A percentile compares a stretch with the other conserved stretches of the same genome.
These are phyloP conservation scores for Ceratoteleas bidentatus DNA, from an alignment of 1,140 invertebrate species.

Conservation along the genomic window DNA sequence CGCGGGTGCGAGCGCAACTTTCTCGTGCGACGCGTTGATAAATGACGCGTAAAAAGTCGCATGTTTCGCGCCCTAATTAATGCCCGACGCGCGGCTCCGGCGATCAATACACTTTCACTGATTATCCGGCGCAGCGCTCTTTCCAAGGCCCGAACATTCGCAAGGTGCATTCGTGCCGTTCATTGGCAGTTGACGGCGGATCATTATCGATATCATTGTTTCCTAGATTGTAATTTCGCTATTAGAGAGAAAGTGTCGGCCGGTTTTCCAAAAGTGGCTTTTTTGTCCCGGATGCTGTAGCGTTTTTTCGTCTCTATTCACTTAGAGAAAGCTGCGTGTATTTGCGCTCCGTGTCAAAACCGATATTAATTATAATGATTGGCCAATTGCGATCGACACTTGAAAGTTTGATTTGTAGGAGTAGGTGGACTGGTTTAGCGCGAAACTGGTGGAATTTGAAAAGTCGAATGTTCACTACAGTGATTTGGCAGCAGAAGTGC, in stretches of 20 bases:
- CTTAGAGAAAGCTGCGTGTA: background rate
- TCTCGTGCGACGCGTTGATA: conserved; percentile 31
- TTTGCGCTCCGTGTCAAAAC: background rate
- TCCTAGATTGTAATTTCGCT: conserved; percentile 17
- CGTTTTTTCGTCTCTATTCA: background rate
- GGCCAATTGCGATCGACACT: no score
- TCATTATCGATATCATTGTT: conserved; percentile 16
- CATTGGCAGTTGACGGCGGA: conserved; percentile 18
- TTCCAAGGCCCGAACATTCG: conserved; percentile 21
- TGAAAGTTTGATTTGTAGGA: no score
- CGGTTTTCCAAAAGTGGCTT: conserved; percentile 5
- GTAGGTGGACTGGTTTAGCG: no score
- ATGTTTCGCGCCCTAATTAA: conserved; percentile 45
- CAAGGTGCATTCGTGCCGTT: conserved; percentile 5
- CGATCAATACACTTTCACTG: conserved; percentile 47
- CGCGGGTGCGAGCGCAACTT: conserved; percentile 29
- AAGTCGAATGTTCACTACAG: no score
- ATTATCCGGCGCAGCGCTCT: conserved; percentile 23
- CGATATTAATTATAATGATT: background rate
- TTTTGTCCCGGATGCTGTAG: background rate
- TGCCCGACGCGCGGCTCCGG: conserved; percentile 16
- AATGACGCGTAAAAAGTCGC: conserved; percentile 53
- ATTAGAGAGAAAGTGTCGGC: conserved; percentile 34
- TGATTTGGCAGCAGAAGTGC: no score
- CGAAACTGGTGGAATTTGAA: no score